Base-by-base conservation (phyloP, 1,140 invertebrate species). In the Vanessa atalanta region DNA sequence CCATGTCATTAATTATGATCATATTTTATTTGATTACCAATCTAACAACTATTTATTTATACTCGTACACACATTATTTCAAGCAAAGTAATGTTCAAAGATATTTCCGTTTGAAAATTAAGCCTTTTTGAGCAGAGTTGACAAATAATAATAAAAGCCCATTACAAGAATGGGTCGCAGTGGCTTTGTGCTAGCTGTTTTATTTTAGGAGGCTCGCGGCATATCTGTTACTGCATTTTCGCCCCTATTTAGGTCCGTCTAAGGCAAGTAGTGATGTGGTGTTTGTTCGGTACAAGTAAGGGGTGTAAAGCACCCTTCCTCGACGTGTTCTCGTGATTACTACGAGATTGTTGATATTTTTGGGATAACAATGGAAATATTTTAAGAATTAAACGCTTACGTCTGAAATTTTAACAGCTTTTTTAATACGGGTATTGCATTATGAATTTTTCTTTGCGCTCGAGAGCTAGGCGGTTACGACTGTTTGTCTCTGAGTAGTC, bases 311-410 rank as follows among this genome's bases (percentile, higher is more conserved):
- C 13, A 47, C 66, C 51, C 53, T 51, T 23, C 53, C 48, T 48
- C 50, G 11, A 37, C 50, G 31, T 47, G 53, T 20, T 68, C 14
- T 31, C 66, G 15, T 60, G 16, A 69, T 69, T 68, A 68, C 65
- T 15, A 51, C n/a, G 57, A 63, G 57, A 61, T 61, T 63, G 57
- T 63, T 50, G 47, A 70, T 70, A 48, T 61, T 70, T 71, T 64
- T 63, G 13, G n/a, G 23, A 71, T 26, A 61, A 61, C 43, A 65
- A 65, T 48, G 47, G 20, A 65, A 50, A 37, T 61, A n/a, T 61
- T 61, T 60, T 26, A 60, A 26, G 55, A 60, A 60, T 26, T 60
- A 60, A 60, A 60, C 23, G 55, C 55, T 60, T 26, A 60, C 8
- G 55, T 2, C 9, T 60, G 20, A 2, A 60, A 60, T 60, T 60